These are phyloP conservation scores for Antennarius maculatus DNA, from an alignment of 2,797 vertebrate genomes.

Conservation along the genomic window DNA sequence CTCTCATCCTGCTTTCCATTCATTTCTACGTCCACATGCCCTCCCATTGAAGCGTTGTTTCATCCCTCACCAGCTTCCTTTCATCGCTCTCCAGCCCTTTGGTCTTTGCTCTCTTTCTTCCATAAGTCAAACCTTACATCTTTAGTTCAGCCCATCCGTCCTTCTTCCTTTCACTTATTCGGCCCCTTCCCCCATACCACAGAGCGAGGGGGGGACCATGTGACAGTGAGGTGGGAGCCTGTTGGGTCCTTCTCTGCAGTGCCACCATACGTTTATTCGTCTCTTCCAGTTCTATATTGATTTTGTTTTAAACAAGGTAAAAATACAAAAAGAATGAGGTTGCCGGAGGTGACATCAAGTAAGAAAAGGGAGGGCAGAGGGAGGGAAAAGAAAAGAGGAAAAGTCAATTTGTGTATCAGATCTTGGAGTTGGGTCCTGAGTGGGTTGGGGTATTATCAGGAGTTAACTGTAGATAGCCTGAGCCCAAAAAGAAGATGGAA, in stretches of 20 bases:
- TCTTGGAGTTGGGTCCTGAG: slow-evolving; percentile 49
- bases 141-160: slow-evolving; percentile 59
- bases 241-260: slow-evolving; percentile 61
- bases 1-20: slow-evolving; percentile 64
- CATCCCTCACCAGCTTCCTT: slow-evolving; percentile 69
- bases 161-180: slow-evolving; percentile 38
- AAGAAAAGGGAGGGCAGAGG: slow-evolving; percentile 22
- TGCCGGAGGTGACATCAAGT: slow-evolving; percentile 67
- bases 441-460: slow-evolving; percentile 59
- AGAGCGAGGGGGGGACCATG: slow-evolving; percentile 49
- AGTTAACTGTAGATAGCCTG: slow-evolving; percentile 48
- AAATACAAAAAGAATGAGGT: slow-evolving; percentile 80
- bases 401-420: slow-evolving; percentile 62
- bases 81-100: slow-evolving; percentile 74
- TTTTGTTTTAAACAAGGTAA: slow-evolving; percentile 82
- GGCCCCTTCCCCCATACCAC: slow-evolving; percentile 28
- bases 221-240: slow-evolving; percentile 63
- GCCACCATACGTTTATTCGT: slow-evolving; percentile 77
- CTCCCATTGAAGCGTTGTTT: slow-evolving; percentile 68
- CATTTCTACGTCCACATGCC: slow-evolving; percentile 69
- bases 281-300: slow-evolving; percentile 80
- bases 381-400: slow-evolving; percentile 38
- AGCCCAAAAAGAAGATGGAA: slow-evolving; percentile 45
- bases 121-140: slow-evolving; percentile 75
- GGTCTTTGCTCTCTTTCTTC: slow-evolving; percentile 72